Conservation (phyloP, 2,888 invertebrate species). For the Synergus itoensis region DNA sequence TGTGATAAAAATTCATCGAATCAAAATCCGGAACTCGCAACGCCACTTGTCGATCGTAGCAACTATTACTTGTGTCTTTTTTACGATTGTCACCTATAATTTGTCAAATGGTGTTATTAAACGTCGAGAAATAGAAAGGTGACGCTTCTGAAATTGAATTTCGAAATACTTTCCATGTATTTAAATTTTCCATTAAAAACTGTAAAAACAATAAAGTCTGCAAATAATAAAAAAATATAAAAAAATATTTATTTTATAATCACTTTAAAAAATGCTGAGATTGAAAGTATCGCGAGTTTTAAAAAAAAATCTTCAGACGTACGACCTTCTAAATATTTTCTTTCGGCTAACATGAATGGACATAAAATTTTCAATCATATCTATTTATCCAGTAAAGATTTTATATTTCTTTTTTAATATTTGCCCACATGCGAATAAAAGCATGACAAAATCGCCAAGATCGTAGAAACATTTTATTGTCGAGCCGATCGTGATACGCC, state of each 20-base stretch:
- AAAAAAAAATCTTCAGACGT: background rate
- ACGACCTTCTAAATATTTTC: slow-evolving; percentile 5
- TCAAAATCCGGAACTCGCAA: slow-evolving; percentile 2
- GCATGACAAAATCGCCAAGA: slow-evolving; percentile 16
- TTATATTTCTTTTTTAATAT: background rate
- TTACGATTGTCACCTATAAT: slow-evolving; percentile 34
- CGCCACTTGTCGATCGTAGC: slow-evolving; percentile 15
- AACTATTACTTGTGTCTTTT: background rate
- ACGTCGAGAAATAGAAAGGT: background rate
- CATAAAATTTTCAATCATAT: background rate
- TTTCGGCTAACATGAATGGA: background rate
- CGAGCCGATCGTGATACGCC: slow-evolving; percentile 39
- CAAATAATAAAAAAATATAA: background rate
- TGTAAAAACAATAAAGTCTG: background rate
- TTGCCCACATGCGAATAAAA: slow-evolving; percentile 15
- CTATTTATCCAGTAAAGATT: background rate
- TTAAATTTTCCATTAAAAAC: background rate
- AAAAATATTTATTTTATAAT: background rate
- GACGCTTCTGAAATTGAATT: background rate
- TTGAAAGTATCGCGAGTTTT: background rate
- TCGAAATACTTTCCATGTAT: background rate
- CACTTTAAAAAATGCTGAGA: background rate
- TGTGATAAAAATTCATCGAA: background rate
- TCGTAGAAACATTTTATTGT: slow-evolving; percentile 39
- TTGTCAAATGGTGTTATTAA: background rate